A percentile compares a stretch with the other conserved stretches of the same genome.
Conservation (phyloP, 2,797 vertebrate genomes). For the Lepidocolaptes lacrymiger region DNA sequence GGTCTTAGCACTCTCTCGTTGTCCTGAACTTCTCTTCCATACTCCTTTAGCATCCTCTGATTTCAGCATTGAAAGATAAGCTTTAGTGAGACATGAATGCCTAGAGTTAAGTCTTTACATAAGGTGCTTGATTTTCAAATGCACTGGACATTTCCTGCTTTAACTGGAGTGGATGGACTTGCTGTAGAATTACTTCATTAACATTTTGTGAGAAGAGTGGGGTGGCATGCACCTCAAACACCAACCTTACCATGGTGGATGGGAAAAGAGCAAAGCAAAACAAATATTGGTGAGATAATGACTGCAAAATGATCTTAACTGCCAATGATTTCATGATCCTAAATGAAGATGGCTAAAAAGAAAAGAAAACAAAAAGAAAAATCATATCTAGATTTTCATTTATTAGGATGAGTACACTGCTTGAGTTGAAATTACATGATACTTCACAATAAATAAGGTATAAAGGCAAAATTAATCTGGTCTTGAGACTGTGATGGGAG, state of each 20-base stretch:
- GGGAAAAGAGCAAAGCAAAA: background rate
- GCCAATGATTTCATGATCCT: background rate
- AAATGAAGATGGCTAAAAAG: background rate
- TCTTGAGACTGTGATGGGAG: background rate
- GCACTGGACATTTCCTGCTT: background rate
- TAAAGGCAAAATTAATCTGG: background rate
- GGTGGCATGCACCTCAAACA: rapidly evolving
- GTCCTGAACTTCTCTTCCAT: background rate
- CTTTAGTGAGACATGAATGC: background rate
- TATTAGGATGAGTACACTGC: background rate
- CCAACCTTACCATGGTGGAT: background rate
- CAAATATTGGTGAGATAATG: rapidly evolving
- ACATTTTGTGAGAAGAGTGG: background rate
- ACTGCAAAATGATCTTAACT: background rate
- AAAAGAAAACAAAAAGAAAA: too few species aligned
- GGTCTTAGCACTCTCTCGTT: background rate
- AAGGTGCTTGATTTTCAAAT: background rate
- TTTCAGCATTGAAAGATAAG: background rate
- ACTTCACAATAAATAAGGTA: background rate
- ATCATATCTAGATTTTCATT: background rate
- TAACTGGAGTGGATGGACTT: background rate
- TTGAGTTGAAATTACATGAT: background rate
- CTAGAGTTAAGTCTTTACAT: background rate
- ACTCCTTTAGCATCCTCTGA: background rate
- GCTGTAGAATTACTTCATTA: background rate